A percentile compares a stretch with the other conserved stretches of the same genome.
Conservation (phyloP, 2,797 vertebrate genomes). For the Peromyscus attwateri region DNA sequence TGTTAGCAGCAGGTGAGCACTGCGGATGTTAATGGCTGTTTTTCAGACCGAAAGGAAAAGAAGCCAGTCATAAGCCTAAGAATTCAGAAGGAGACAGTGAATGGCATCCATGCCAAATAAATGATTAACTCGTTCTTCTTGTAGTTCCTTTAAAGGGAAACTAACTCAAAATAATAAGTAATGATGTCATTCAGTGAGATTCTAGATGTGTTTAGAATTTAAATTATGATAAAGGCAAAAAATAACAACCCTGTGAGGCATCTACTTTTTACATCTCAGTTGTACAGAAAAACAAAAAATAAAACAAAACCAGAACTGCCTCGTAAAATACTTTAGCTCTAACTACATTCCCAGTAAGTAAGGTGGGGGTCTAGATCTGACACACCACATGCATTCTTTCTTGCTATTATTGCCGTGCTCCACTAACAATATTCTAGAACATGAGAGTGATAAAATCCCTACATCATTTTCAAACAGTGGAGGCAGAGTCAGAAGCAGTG, state of each 20-base stretch:
- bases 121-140: neutral
- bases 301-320: neutral
- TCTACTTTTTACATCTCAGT: neutral
- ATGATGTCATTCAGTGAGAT: neutral
- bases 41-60: neutral
- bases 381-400: fast-evolving
- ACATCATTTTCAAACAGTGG: neutral
- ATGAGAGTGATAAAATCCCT: neutral
- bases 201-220: neutral
- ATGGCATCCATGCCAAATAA: fast-evolving
- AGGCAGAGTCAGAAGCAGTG: neutral
- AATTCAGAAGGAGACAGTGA: neutral
- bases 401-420: neutral
- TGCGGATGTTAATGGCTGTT: fast-evolving
- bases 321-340: neutral
- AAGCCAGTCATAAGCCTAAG: fast-evolving
- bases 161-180: neutral
- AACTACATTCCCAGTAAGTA: neutral
- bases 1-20: no score
- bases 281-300: neutral
- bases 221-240: neutral
- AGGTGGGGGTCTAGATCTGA: no score
- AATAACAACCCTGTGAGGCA: neutral
- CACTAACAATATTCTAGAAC: neutral
- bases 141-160: neutral